Evolutionary conservation across 2,797 vertebrate genomes (phyloP).

Genomic region (Anguilla pacifica): DNA sequence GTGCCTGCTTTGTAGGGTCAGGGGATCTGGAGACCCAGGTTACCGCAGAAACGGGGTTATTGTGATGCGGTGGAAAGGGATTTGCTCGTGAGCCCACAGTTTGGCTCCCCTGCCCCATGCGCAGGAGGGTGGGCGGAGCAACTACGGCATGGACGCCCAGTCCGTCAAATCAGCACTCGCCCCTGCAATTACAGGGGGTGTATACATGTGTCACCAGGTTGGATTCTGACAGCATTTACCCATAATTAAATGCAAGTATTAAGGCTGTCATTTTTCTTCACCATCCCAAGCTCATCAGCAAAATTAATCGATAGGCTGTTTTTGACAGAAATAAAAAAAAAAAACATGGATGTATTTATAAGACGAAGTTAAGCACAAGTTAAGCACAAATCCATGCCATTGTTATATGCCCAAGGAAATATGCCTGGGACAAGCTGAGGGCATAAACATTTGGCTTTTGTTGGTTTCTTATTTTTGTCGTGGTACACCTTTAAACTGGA

Average conservation of each 20-base stretch:
- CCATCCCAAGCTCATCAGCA: not conserved
- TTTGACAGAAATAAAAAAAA: not conserved
- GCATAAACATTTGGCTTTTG: not conserved
- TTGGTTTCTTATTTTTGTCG: not conserved
- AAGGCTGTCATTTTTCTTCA: not conserved
- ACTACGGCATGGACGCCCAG: not conserved
- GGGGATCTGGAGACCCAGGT: slow-evolving; percentile 4
- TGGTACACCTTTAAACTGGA: not conserved
- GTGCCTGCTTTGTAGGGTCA: slow-evolving; percentile 17
- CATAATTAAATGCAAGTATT: not conserved
- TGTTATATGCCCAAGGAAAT: not conserved
- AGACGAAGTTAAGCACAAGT: not conserved
- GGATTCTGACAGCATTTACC: not conserved
- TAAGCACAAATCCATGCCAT: no score
- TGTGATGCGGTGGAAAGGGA: not conserved
- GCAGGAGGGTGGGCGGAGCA: not conserved
- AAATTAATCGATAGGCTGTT: not conserved
- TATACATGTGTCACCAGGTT: not conserved
- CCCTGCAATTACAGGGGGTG: not conserved
- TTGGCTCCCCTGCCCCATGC: not conserved
- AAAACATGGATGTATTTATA: not conserved
- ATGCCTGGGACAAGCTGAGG: not conserved
- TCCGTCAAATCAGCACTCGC: not conserved
- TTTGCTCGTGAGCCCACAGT: slow-evolving; percentile 10
- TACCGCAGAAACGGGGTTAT: slow-evolving; percentile 13